Evolutionary conservation across 2,113 vertebrate genomes (phyloP).

Genomic region (Strix uralensis): DNA sequence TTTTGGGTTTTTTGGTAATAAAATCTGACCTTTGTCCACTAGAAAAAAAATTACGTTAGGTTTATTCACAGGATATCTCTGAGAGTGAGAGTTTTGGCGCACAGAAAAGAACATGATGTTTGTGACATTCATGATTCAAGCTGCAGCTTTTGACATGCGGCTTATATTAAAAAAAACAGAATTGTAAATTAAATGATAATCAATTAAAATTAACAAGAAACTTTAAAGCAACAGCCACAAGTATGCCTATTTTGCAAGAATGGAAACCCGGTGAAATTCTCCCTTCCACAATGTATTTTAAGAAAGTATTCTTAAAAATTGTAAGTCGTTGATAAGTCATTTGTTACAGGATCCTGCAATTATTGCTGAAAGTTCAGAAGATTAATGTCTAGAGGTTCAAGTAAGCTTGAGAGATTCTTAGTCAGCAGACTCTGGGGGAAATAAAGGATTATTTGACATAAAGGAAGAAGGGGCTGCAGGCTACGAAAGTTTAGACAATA

Average conservation of each 20-base stretch:
- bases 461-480: not conserved
- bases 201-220: not conserved
- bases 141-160: not conserved
- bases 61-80: not conserved
- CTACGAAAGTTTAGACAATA: not conserved
- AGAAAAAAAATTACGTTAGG: not conserved
- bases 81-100: not conserved
- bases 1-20: not conserved
- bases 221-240: not conserved
- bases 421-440: not conserved
- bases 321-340: not conserved
- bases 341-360: not conserved
- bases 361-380: slow-evolving; percentile 11
- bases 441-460: not conserved
- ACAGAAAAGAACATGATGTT: not conserved
- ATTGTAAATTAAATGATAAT: not conserved
- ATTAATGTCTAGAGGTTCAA: not conserved
- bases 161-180: not conserved
- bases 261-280: not conserved
- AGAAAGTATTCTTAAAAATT: not conserved
- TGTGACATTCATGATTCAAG: not conserved
- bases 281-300: not conserved
- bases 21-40: not conserved
- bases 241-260: not conserved
- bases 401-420: not conserved